Evolutionary conservation across 1,140 invertebrate species (phyloP), one percentile per base, ranked within the genome.

Genomic region (Marisa cornuarietis): DNA sequence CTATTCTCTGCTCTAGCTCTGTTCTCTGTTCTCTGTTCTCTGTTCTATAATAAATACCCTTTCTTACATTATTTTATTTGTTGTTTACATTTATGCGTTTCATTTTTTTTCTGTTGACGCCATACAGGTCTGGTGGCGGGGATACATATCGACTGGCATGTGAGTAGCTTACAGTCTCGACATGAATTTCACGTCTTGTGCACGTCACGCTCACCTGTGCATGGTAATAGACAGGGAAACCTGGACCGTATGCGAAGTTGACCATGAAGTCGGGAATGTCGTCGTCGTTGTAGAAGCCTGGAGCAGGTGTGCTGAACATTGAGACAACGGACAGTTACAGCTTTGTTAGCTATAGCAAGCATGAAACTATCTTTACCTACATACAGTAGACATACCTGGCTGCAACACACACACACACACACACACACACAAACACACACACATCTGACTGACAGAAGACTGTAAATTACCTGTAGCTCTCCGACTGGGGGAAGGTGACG

Each of bases 191-290:
- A 26, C 69, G 1, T 42, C 3, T 42, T 75, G 51, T 4, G 69
- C 24, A 11, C 42, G n/a, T 18, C 71, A 42, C 24, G 82, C 87
- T 85, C 88, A 94, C 94, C 88, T 94, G 91, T 11, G 95, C 94
- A 84, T 95, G 94, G 89, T 95, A 95, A 88, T 95, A 95, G 0
- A 94, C 91, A 3, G 95, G 94, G 89, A 94, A 95, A 14, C 94
- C 94, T 2, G 94, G 94, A 1, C 95, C 95, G 80, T 93, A 93
- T 85, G 95, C 94, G 87, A 95, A 95, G 85, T 95, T 95, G 0
- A 97, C 93, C 90, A 96, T 92, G 84, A 97, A 95, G 86, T 96
- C 96, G 0, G 95, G 95, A n/a, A 95, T 90, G 79, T 94, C 92
- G 87, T 96, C 96, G 82, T 94, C 93, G 87, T 96, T 95, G 83